Base-by-base conservation (phyloP, 2,797 vertebrate species). In the Zalophus californianus region DNA sequence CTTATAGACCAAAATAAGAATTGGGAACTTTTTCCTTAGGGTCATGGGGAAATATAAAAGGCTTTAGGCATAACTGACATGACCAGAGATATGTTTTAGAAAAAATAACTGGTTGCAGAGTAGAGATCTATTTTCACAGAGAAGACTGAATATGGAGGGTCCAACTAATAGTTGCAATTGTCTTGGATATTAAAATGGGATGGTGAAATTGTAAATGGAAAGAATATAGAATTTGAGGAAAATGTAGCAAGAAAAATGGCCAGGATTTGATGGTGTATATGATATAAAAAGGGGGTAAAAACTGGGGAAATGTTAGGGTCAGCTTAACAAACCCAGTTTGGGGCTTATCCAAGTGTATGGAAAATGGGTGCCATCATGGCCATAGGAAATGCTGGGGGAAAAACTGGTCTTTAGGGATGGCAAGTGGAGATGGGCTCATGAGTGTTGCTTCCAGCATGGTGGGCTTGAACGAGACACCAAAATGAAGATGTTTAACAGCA, bases 211-310 rank as follows among this genome's bases (percentile, higher is more conserved):
- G 66, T 27, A n/a, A 15, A 86, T 32, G 35, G 48, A 90, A 44
- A 86, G 13, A 79, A 85, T 38, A 79, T 25, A 23, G 9, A 72
- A 35, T 50, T 52, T 20, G 3, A 94, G 50, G 41, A 62, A 83
- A 78, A 84, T 10, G 3, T 25, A 79, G 13, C 62, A 72, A 79
- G 9, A 68, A 60, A 78, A 78, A 78, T 52, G 58, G 60, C 10
- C 7, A 58, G 48, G 60, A 23, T 25, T 56, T 86, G 52, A 38
- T 68, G 16, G 78, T 68, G 21, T 78, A 15, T 21, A 21, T 48
- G 23, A 44, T 29, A 7, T 15, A 32, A 32, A 68, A 72, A 44
- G 38, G 0, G 0, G 2, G 3, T 27, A 58, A 38, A 80, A 38
- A 3, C 21, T 23, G 27, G 35, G 35, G 38, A 75, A 66, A 86